Conservation (phyloP, 2,113 vertebrate genomes). For the Sinocyclocheilus grahami region DNA sequence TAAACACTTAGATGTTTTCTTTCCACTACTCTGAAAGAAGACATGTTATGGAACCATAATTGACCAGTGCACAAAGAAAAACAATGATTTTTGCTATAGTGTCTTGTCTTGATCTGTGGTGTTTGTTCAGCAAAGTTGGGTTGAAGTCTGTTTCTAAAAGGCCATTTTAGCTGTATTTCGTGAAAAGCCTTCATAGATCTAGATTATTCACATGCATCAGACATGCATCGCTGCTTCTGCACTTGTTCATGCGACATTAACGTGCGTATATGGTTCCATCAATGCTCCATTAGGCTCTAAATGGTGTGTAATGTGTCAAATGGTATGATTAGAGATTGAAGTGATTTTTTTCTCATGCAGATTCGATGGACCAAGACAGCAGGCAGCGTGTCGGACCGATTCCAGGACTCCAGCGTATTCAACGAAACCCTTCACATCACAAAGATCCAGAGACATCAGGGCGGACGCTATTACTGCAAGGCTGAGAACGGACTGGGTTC, state of each 20-base stretch:
- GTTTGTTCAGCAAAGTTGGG: background rate
- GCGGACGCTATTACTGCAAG: slow-evolving; percentile 98
- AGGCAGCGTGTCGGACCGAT: slow-evolving; percentile 96
- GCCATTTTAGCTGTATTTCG: background rate
- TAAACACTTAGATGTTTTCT: too few species aligned
- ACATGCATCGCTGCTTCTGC: background rate
- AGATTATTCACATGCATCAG: background rate
- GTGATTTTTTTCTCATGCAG: slow-evolving; percentile 70
- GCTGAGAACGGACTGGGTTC: slow-evolving; percentile 96
- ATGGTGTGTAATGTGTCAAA: background rate
- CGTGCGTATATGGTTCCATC: background rate
- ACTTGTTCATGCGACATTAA: slow-evolving; percentile 2
- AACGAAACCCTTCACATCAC: slow-evolving; percentile 94
- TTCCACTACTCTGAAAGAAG: too few species aligned
- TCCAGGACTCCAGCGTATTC: slow-evolving; percentile 98
- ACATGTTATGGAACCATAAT: too few species aligned
- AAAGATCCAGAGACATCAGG: slow-evolving; percentile 94
- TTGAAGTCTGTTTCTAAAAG: background rate
- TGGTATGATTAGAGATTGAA: background rate
- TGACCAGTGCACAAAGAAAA: too few species aligned
- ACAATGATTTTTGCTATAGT: too few species aligned
- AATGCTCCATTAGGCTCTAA: background rate
- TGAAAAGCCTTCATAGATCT: background rate
- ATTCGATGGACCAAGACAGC: slow-evolving; percentile 99
- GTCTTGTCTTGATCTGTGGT: background rate